These are phyloP conservation scores for Amazona ochrocephala DNA, from an alignment of 2,797 vertebrate species.

Conservation along the genomic window DNA sequence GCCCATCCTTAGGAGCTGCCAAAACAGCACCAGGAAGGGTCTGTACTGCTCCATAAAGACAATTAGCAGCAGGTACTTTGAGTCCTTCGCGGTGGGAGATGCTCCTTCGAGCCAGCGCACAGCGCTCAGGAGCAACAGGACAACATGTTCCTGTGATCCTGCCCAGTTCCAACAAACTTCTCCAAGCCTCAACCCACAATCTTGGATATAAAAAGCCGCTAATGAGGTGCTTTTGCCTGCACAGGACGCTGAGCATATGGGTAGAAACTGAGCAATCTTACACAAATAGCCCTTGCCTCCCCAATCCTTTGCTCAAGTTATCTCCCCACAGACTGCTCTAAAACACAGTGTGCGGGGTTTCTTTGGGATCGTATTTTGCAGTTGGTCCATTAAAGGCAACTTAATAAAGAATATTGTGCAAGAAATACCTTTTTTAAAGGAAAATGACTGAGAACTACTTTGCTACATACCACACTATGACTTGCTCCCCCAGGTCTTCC, in stretches of 20 bases:
- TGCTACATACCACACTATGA: not conserved
- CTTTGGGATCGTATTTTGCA: not conserved
- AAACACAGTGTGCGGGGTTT: rapidly evolving
- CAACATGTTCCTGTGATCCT: not conserved
- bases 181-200: not conserved
- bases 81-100: not conserved
- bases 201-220: not conserved
- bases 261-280: not conserved
- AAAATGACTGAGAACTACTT: not conserved
- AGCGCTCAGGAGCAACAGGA: not conserved
- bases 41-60: not conserved
- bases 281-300: not conserved
- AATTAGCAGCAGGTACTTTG: rapidly evolving
- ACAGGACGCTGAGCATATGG: not conserved
- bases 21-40: not conserved
- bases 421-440: not conserved
- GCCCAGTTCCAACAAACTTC: not conserved
- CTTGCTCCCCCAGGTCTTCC: not conserved
- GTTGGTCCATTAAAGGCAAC: not conserved
- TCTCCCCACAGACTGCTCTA: not conserved
- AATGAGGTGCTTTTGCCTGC: not conserved
- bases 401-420: not conserved
- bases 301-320: not conserved
- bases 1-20: not conserved
- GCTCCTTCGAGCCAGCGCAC: not conserved